These are phyloP conservation scores for Physella acuta DNA, from an alignment of 1,140 invertebrate species.

Conservation along the genomic window DNA sequence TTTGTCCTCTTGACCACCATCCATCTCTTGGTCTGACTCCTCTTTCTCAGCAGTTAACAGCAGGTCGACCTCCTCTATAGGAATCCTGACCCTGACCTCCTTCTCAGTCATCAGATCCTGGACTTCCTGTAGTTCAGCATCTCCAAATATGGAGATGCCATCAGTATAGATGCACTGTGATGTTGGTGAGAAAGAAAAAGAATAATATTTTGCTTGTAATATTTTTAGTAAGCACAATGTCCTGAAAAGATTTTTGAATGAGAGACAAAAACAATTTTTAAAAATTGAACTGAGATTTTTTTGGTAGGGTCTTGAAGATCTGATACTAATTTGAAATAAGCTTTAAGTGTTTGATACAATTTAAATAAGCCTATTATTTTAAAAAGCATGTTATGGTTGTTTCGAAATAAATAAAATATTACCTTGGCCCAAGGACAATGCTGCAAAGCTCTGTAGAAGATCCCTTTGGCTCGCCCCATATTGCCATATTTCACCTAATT, in stretches of 20 bases:
- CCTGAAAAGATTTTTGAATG: no score
- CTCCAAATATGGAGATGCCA: slow-evolving; percentile 52
- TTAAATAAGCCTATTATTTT: no score
- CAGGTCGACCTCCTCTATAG: slow-evolving; percentile 62
- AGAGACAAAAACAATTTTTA: no score
- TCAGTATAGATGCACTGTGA: slow-evolving; percentile 58
- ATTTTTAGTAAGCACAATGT: background rate
- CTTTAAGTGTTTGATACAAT: no score
- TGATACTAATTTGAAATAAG: no score
- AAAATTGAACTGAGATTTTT: no score
- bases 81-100: slow-evolving; percentile 58
- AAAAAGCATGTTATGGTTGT: no score
- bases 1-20: no score
- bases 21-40: background rate
- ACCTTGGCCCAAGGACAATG: slow-evolving; percentile 61
- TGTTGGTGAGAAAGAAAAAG: slow-evolving; percentile 9
- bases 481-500: slow-evolving; percentile 44
- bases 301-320: no score
- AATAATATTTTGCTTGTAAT: slow-evolving; percentile 8
- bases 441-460: slow-evolving; percentile 61
- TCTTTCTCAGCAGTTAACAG: slow-evolving; percentile 39
- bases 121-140: slow-evolving; percentile 53
- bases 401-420: no score
- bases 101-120: slow-evolving; percentile 61
- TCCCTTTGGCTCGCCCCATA: slow-evolving; percentile 47